Evolutionary conservation across 23 tunicate genomes (phyloP).

Genomic region (Halocynthia roretzi): DNA sequence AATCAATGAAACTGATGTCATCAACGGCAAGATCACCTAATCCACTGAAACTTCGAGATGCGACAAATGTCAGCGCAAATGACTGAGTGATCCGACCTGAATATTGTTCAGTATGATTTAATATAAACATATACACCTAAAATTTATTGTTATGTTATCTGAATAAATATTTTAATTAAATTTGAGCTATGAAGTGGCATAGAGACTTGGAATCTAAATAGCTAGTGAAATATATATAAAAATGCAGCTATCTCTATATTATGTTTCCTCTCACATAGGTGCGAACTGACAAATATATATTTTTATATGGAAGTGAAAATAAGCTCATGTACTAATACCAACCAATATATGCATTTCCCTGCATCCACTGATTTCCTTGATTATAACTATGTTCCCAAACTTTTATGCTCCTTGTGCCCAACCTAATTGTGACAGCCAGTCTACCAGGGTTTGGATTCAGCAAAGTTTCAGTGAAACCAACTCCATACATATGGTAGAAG

Average conservation of each 20-base stretch:
- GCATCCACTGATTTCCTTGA: slow-evolving; percentile 67
- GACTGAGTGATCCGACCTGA: slow-evolving; percentile 57
- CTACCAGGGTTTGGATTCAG: slow-evolving; percentile 71
- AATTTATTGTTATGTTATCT: no score
- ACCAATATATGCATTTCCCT: slow-evolving; percentile 76
- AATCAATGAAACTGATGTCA: slow-evolving; percentile 51
- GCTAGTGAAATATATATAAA: no score
- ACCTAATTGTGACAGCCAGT: slow-evolving; percentile 40
- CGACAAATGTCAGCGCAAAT: slow-evolving; percentile 61
- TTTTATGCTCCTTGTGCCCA: slow-evolving; percentile 20
- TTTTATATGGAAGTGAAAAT: neutral
- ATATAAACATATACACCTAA: no score
- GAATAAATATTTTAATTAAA: no score
- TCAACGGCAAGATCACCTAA: slow-evolving; percentile 85
- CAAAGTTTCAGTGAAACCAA: slow-evolving; percentile 68
- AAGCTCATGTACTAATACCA: neutral
- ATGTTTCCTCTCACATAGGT: no score
- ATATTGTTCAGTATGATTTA: neutral
- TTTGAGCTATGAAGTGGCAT: no score
- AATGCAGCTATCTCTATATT: no score
- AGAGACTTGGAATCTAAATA: no score
- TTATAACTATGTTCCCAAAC: slow-evolving; percentile 72
- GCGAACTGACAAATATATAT: no score
- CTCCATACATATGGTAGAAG: slow-evolving; percentile 80
- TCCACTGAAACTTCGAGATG: slow-evolving; percentile 65